Base-by-base conservation (phyloP, 1,140 invertebrate genomes). In the Anastatus disparis region DNA sequence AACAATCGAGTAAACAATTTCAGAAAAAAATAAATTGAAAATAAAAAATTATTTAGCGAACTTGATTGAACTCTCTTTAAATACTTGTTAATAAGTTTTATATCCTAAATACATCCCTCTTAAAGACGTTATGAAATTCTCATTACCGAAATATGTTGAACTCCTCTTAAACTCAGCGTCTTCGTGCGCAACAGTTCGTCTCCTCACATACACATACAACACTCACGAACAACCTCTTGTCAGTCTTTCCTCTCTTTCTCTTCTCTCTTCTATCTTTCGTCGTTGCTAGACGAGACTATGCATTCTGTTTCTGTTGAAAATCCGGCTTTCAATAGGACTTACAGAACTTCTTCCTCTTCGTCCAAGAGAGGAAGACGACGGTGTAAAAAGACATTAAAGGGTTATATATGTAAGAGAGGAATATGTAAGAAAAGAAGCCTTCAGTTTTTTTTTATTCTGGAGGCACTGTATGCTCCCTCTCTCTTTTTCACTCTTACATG, bases 61-160 rank as follows among this genome's bases (percentile, higher is more conserved):
- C n/a, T n/a, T n/a, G n/a, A n/a, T n/a, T n/a, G n/a, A n/a, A n/a
- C n/a, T n/a, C n/a, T n/a, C n/a, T n/a, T n/a, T n/a, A n/a, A n/a
- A n/a, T n/a, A n/a, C n/a, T n/a, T n/a, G n/a, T n/a, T n/a, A n/a
- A n/a, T n/a, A n/a, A n/a, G n/a, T n/a, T n/a, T n/a, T n/a, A n/a
- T n/a, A n/a, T n/a, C n/a, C n/a, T n/a, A n/a, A n/a, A n/a, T n/a
- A n/a, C n/a, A n/a, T n/a, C n/a, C n/a, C n/a, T n/a, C n/a, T n/a
- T n/a, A n/a, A n/a, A n/a, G n/a, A n/a, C n/a, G n/a, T n/a, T n/a
- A n/a, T 29, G 1, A 40, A 59, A 44, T 24, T 22, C 15, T 67
- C 44, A 61, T 69, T 69, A 69, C 66, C 66, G 56, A 17, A 61
- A 69, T 35, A 69, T 42, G 56, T 61, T 61, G 35, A 68, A 59